Percentiles rank a stretch among this genome's conserved stretches.
Conservation (phyloP, 1,140 invertebrate genomes). For the Eumeta japonica region DNA sequence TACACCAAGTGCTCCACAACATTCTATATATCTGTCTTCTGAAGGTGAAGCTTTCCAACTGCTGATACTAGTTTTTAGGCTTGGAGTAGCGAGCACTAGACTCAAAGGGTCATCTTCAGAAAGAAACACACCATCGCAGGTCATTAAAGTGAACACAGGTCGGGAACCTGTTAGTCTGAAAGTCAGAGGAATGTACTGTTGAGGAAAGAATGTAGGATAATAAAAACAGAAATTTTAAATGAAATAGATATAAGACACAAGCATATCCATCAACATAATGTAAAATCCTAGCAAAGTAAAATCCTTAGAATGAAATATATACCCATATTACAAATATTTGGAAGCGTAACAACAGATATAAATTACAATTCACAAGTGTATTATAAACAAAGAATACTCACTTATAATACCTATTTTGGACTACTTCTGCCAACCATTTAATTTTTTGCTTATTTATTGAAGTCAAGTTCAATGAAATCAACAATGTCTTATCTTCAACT, state of each 20-base stretch:
- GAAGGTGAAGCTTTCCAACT: constrained; percentile 66
- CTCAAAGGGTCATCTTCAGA: constrained; percentile 64
- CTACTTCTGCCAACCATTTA: constrained; percentile 69
- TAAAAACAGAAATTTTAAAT: background rate
- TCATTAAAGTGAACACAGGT: constrained; percentile 64
- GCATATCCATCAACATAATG: too few relatives aligned
- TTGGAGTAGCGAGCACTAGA: constrained; percentile 58
- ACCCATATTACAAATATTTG: background rate
- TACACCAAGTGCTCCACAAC: constrained; percentile 59
- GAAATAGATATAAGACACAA: too few relatives aligned
- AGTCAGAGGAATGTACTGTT: constrained; percentile 12
- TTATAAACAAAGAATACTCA: constrained; percentile 29
- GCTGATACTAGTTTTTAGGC: constrained; percentile 61
- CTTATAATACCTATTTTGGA: constrained; percentile 69
- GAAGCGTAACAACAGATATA: background rate
- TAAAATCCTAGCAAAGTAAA: too few relatives aligned
- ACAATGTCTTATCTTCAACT: constrained; percentile 62
- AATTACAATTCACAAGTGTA: background rate
- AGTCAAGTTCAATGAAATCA: constrained; percentile 63
- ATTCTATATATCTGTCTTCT: constrained; percentile 64
- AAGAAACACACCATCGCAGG: constrained; percentile 66
- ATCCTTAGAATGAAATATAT: background rate
- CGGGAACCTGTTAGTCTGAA: constrained; percentile 63
- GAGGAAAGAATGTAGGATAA: constrained; percentile 5
- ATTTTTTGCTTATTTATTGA: constrained; percentile 62